Conservation (phyloP, 2,113 vertebrate species). For the Proteles cristata region DNA sequence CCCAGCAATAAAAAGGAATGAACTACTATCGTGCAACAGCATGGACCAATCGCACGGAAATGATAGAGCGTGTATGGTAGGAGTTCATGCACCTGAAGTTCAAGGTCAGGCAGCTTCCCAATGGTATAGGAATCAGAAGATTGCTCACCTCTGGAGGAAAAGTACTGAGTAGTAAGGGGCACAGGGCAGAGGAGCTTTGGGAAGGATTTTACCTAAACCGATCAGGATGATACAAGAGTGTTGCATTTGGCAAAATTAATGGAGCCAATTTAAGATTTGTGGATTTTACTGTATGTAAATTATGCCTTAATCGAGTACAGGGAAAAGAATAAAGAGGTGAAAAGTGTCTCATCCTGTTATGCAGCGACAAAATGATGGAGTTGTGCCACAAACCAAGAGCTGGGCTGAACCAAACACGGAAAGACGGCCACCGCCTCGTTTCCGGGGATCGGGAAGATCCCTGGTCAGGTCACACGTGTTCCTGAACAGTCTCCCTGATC, state of each 20-base stretch:
- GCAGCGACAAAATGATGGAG: too few species aligned
- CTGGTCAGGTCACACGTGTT: fast-evolving
- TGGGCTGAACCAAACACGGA: not conserved
- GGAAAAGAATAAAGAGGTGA: not conserved
- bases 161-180: not conserved
- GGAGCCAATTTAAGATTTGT: not conserved
- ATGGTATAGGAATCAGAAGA: not conserved
- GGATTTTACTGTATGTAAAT: not conserved
- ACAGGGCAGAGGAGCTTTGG: not conserved
- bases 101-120: not conserved
- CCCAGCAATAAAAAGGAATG: not conserved
- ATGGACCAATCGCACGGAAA: not conserved
- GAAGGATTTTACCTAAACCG: not conserved
- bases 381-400: not conserved
- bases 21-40: fast-evolving
- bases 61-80: not conserved
- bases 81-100: not conserved
- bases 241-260: not conserved
- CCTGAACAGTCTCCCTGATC: not conserved
- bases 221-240: not conserved
- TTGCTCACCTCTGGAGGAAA: not conserved
- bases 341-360: not conserved
- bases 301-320: not conserved
- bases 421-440: not conserved
- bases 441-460: not conserved